phyloP scores from a whole-genome alignment of 2,888 invertebrate species.

The Pachycephus smyrnensis region DNA sequence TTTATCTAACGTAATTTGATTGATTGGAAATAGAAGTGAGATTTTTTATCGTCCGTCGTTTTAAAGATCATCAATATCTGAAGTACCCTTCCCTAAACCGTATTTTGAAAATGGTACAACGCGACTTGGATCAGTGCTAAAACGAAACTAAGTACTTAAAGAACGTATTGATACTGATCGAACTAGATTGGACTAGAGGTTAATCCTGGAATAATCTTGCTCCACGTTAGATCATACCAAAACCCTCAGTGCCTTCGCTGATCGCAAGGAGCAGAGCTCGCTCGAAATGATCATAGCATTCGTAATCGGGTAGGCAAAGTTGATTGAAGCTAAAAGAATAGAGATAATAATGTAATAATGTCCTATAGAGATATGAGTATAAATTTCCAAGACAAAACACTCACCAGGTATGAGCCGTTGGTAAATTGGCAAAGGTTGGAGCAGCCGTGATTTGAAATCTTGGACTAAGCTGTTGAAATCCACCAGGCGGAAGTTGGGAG shows the following conservation, averaged over 20 bases:
- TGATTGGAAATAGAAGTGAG: not conserved
- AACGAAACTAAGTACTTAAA: constrained; percentile 33
- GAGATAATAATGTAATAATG: constrained; percentile 14
- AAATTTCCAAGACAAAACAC: constrained; percentile 28
- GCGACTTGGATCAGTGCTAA: not conserved
- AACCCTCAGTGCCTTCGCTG: constrained; percentile 96
- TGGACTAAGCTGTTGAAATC: constrained; percentile 90
- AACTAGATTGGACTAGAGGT: constrained; percentile 30
- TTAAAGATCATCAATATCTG: not conserved
- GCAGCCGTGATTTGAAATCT: constrained; percentile 93
- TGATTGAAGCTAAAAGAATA: constrained; percentile 86
- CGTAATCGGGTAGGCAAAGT: constrained; percentile 94
- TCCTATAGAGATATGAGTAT: not conserved
- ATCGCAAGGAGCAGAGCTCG: constrained; percentile 90
- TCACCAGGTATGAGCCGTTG: constrained; percentile 94
- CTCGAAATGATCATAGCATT: constrained; percentile 93
- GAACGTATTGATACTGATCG: constrained; percentile 16
- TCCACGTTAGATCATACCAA: constrained; percentile 76
- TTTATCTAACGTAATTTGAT: not conserved
- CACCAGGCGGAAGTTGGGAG: constrained; percentile 91
- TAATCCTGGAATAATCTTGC: constrained; percentile 7
- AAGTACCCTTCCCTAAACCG: not conserved
- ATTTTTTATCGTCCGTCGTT: not conserved
- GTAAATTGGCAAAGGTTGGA: constrained; percentile 89
- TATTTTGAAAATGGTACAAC: not conserved